Conservation (phyloP, 2,888 invertebrate genomes). For the Smittia sp. region DNA sequence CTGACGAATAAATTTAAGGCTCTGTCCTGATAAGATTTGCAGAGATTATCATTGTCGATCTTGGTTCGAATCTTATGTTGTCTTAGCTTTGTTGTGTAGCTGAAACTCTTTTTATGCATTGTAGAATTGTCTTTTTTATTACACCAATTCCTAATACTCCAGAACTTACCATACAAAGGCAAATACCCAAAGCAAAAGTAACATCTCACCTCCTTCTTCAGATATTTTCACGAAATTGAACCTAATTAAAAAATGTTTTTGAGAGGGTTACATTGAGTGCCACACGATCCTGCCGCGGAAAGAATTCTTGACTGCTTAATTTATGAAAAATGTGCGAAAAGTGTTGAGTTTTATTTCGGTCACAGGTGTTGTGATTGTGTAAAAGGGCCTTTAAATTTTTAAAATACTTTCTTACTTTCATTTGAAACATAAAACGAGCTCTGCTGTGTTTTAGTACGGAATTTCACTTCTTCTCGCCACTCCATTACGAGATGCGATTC, state of each 20-base stretch:
- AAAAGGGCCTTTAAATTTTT: constrained; percentile 36
- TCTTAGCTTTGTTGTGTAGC: no score
- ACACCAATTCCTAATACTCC: no score
- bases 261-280: constrained; percentile 27
- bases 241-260: constrained; percentile 37
- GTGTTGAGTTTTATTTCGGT: constrained; percentile 35
- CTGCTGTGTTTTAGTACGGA: neutral
- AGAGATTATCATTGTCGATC: no score
- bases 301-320: neutral
- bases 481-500: constrained; percentile 33
- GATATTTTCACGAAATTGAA: neutral
- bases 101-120: no score
- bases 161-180: no score
- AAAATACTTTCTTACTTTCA: constrained; percentile 31
- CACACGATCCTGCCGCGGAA: neutral
- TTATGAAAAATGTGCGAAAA: constrained; percentile 41
- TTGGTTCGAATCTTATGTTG: no score
- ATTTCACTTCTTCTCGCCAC: constrained; percentile 6
- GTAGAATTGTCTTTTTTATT: no score
- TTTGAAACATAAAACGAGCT: constrained; percentile 14
- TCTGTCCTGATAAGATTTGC: no score
- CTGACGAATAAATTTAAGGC: no score
- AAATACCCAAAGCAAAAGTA: constrained; percentile 5
- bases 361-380: constrained; percentile 32
- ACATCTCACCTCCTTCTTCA: constrained; percentile 1